phyloP scores from a whole-genome alignment of 2,113 vertebrate genomes.

The Pygoscelis adeliae region DNA sequence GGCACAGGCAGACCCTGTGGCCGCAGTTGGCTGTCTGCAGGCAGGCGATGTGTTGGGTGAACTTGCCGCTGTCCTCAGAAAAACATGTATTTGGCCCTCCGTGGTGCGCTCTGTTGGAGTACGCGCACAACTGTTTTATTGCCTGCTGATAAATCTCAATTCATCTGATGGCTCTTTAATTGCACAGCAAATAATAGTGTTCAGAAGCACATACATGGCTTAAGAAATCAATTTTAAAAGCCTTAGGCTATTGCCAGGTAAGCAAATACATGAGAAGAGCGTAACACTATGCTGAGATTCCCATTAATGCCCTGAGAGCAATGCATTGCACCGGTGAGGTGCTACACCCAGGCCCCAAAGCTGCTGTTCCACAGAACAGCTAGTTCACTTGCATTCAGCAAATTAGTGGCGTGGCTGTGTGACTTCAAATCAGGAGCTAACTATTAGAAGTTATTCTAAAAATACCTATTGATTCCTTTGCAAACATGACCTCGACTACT shows the following conservation, averaged over 20 bases:
- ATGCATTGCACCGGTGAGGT: rapidly evolving
- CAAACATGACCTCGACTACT: rapidly evolving
- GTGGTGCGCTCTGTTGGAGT: rapidly evolving
- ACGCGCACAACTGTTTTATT: rapidly evolving
- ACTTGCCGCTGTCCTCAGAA: rapidly evolving
- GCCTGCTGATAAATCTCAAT: rapidly evolving
- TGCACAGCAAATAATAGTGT: rapidly evolving
- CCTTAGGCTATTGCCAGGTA: rapidly evolving
- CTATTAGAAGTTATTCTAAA: neutral
- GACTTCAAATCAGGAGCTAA: neutral
- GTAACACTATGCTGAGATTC: rapidly evolving
- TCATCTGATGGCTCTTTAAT: neutral
- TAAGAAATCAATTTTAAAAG: neutral
- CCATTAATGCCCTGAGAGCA: rapidly evolving
- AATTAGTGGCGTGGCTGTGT: too few species aligned
- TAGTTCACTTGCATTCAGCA: neutral
- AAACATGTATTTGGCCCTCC: rapidly evolving
- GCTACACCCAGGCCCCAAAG: neutral
- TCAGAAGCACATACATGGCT: neutral
- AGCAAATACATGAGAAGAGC: rapidly evolving
- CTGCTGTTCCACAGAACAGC: rapidly evolving
- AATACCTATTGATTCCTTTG: neutral
- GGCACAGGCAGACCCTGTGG: rapidly evolving
- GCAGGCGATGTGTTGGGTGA: neutral
- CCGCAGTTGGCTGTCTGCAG: rapidly evolving